These are phyloP conservation scores for Petromus typicus DNA, from an alignment of 2,113 vertebrate genomes.

Conservation along the genomic window DNA sequence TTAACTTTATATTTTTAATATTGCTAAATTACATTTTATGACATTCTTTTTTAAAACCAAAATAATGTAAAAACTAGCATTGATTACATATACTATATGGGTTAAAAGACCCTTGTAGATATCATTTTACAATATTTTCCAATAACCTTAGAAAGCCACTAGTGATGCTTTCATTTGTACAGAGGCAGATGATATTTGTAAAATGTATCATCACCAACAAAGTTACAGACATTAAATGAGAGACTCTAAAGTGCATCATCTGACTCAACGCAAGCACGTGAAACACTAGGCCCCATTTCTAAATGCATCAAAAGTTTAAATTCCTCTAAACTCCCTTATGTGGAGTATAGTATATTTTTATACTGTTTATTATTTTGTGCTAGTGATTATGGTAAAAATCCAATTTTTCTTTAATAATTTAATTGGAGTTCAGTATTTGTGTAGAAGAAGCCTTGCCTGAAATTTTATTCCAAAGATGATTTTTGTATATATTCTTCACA, in stretches of 20 bases:
- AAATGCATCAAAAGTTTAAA: not conserved
- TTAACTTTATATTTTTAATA: slow-evolving; percentile 1
- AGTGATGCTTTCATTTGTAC: not conserved
- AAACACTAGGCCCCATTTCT: not conserved
- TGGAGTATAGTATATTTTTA: not conserved
- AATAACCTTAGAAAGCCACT: not conserved
- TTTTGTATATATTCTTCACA: not conserved
- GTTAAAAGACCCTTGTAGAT: not conserved
- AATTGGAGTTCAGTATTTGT: slow-evolving; percentile 1
- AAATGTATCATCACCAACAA: not conserved
- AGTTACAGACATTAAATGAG: not conserved
- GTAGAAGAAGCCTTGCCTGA: not conserved
- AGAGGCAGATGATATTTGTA: not conserved
- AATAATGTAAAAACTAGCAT: not conserved
- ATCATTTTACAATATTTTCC: not conserved
- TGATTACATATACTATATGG: slow-evolving; percentile 7
- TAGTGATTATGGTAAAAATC: not conserved
- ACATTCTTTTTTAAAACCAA: not conserved
- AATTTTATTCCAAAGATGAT: not conserved
- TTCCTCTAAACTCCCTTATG: not conserved
- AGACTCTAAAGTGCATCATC: not conserved
- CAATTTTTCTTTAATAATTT: not conserved
- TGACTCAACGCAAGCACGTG: not conserved
- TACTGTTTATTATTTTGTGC: not conserved
- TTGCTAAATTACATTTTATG: not conserved